Conservation (phyloP, 2,113 vertebrate genomes). For the Gymnarchus niloticus region DNA sequence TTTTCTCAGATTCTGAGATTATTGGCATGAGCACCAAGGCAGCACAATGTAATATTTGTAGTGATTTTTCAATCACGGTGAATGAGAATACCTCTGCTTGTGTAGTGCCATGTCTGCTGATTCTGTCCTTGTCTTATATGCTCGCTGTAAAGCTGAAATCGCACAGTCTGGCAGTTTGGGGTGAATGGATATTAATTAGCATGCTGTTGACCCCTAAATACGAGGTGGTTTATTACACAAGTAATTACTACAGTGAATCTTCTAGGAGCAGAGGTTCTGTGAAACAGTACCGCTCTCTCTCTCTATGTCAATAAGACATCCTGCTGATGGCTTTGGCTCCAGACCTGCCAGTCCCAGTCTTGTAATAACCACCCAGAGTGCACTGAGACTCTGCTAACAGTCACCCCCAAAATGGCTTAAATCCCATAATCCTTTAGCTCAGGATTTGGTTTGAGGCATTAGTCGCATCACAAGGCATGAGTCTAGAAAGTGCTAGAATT, state of each 20-base stretch:
- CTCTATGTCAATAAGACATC: not conserved
- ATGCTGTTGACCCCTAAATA: not conserved
- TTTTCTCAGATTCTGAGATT: no score
- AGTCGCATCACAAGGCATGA: not conserved
- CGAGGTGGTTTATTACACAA: not conserved
- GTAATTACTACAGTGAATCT: not conserved
- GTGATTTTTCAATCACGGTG: not conserved
- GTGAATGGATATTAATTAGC: not conserved
- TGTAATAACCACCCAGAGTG: constrained; percentile 2
- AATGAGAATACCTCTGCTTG: not conserved
- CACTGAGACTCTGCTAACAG: not conserved
- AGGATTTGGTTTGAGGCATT: not conserved
- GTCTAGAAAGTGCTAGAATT: no score
- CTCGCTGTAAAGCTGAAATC: not conserved
- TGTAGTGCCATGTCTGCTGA: not conserved
- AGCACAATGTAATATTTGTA: no score
- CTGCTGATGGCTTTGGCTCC: not conserved
- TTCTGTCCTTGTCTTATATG: not conserved
- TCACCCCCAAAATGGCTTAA: not conserved
- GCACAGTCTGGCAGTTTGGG: not conserved
- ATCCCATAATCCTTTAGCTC: not conserved
- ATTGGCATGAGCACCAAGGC: no score
- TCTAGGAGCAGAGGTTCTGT: not conserved
- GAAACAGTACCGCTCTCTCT: not conserved
- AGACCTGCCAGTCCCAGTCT: constrained; percentile 23